These are phyloP conservation scores for Epinotia demarniana DNA, from an alignment of 2,888 invertebrate genomes.

Conservation along the genomic window DNA sequence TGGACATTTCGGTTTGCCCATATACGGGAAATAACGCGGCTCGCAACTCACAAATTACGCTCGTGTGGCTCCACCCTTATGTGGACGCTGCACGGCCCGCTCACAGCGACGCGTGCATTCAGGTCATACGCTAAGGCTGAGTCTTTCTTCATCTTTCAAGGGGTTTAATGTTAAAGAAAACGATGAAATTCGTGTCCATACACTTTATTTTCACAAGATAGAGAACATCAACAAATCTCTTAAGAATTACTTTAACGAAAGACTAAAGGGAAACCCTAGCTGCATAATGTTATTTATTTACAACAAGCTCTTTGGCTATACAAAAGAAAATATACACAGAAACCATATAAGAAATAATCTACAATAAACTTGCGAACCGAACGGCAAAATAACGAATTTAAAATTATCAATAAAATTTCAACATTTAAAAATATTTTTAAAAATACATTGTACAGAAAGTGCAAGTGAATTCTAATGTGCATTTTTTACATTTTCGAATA, in stretches of 20 bases:
- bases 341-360: slow-evolving; percentile 56
- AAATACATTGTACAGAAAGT: slow-evolving; percentile 61
- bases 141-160: not conserved
- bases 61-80: too few species aligned
- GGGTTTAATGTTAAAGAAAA: slow-evolving; percentile 44
- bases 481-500: slow-evolving; percentile 62
- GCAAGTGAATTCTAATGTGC: slow-evolving; percentile 52
- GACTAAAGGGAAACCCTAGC: slow-evolving; percentile 69
- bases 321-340: slow-evolving; percentile 75
- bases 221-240: slow-evolving; percentile 85
- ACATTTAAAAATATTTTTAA: slow-evolving; percentile 64
- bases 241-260: slow-evolving; percentile 83
- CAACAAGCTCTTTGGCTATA: slow-evolving; percentile 84
- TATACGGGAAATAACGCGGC: too few species aligned
- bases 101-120: too few species aligned
- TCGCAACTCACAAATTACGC: too few species aligned
- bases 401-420: slow-evolving; percentile 81
- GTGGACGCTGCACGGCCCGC: too few species aligned
- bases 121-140: not conserved
- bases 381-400: slow-evolving; percentile 77
- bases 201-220: slow-evolving; percentile 83
- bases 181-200: slow-evolving; percentile 56
- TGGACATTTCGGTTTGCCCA: too few species aligned
- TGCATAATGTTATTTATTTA: slow-evolving; percentile 73
- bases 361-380: slow-evolving; percentile 74